phyloP scores from a whole-genome alignment of 2,797 vertebrate species.

The Hapalemur alaotrensis region DNA sequence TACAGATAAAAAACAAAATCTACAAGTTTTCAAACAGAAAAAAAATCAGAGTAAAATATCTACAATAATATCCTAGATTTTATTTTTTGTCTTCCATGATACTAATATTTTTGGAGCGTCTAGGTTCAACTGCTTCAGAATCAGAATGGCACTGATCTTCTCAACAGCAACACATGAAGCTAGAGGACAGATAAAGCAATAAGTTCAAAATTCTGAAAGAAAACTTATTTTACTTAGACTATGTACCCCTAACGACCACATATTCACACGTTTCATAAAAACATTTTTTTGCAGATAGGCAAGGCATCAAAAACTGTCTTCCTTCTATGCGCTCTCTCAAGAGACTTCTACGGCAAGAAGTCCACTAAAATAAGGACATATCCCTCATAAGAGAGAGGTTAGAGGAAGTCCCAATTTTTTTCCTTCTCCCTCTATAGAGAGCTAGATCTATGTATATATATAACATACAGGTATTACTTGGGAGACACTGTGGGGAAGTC shows the following conservation, averaged over 20 bases:
- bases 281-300: not conserved
- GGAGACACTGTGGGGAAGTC: not conserved
- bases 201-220: conserved; percentile 12
- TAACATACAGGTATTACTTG: not conserved
- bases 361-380: not conserved
- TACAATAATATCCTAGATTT: not conserved
- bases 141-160: not conserved
- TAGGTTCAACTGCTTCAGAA: not conserved
- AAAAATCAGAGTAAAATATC: not conserved
- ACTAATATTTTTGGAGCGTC: not conserved
- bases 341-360: not conserved
- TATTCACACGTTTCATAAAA: not conserved
- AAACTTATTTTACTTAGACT: not conserved
- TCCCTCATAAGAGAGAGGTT: not conserved
- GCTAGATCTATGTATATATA: no score
- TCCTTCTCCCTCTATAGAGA: not conserved
- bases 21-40: not conserved
- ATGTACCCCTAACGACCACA: not conserved
- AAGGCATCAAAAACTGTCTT: not conserved
- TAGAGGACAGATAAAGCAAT: not conserved
- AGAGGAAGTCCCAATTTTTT: not conserved
- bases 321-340: not conserved
- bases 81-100: not conserved
- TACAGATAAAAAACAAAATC: not conserved
- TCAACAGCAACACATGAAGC: not conserved